Conservation (phyloP, 2,797 vertebrate genomes). For the Molossus alvarezi region DNA sequence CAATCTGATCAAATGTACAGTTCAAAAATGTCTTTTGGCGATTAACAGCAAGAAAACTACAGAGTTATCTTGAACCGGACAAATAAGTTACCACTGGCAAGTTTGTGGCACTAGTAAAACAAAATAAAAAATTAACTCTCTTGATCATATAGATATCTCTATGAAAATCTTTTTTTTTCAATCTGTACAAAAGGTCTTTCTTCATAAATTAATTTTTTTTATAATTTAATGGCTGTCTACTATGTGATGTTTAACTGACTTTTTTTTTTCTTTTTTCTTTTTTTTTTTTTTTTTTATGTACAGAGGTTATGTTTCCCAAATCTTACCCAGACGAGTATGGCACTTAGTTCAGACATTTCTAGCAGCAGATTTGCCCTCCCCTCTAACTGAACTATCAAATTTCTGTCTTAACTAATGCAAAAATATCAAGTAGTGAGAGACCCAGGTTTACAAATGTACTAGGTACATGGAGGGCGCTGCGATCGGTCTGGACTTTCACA, state of each 20-base stretch:
- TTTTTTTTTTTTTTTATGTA: slow-evolving; percentile 92
- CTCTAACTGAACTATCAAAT: slow-evolving; percentile 91
- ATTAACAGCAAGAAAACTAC: slow-evolving; percentile 97
- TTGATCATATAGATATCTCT: slow-evolving; percentile 98
- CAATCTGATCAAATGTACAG: slow-evolving; percentile 96
- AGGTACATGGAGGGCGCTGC: slow-evolving; percentile 91
- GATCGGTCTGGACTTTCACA: slow-evolving; percentile 92
- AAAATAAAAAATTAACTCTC: slow-evolving; percentile 97
- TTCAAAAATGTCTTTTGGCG: slow-evolving; percentile 96
- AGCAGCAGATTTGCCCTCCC: slow-evolving; percentile 94
- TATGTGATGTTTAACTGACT: slow-evolving; percentile 97
- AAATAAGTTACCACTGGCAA: slow-evolving; percentile 98
- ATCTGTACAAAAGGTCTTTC: slow-evolving; percentile 99
- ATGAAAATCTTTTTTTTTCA: slow-evolving; percentile 98
- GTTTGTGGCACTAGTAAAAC: slow-evolving; percentile 97
- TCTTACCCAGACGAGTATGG: slow-evolving; percentile 97
- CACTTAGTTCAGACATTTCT: slow-evolving; percentile 97
- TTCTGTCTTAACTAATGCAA: slow-evolving; percentile 93
- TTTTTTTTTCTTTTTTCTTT: slow-evolving; percentile 89
- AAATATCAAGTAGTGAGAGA: slow-evolving; percentile 93
- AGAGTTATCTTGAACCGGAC: slow-evolving; percentile 96
- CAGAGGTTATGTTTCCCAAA: slow-evolving; percentile 95
- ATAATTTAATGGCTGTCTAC: slow-evolving; percentile 99
- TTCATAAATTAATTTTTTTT: slow-evolving; percentile 99
- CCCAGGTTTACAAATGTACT: slow-evolving; percentile 89